These are phyloP conservation scores for Apeltes quadracus DNA, from an alignment of 2,113 vertebrate species.

Conservation along the genomic window DNA sequence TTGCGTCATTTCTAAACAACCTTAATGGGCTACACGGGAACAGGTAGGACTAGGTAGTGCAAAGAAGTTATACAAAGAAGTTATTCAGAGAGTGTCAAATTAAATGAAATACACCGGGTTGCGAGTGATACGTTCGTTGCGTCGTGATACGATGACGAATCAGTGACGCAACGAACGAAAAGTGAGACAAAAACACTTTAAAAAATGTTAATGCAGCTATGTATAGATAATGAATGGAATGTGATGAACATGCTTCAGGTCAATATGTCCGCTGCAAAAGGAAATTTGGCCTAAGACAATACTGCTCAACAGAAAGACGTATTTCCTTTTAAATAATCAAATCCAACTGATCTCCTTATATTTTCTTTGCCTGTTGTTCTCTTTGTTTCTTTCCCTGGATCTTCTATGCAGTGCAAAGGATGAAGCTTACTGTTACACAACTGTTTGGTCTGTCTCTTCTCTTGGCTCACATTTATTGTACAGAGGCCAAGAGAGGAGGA, in stretches of 20 bases:
- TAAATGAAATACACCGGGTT: neutral
- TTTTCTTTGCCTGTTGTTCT: neutral
- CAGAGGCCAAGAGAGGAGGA: conserved; percentile 37
- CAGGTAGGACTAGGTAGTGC: neutral
- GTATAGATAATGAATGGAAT: neutral
- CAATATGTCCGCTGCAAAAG: neutral
- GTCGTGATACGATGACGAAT: neutral
- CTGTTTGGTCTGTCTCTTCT: conserved; percentile 49
- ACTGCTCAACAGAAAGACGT: neutral
- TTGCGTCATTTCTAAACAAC: conserved; percentile 3
- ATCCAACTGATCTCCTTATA: neutral
- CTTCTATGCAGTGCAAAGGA: conserved; percentile 48
- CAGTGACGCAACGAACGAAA: neutral
- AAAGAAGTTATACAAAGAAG: neutral
- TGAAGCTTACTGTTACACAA: conserved; percentile 36
- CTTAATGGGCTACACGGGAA: neutral
- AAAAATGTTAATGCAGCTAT: neutral
- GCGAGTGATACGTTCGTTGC: neutral
- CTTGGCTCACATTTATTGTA: conserved; percentile 38
- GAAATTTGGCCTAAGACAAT: neutral
- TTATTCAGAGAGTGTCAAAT: neutral
- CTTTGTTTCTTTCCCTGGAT: neutral
- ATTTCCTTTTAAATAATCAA: too few relatives aligned
- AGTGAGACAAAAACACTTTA: neutral
- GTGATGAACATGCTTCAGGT: neutral